phyloP scores from a whole-genome alignment of 2,113 vertebrate genomes.

The Orientallactaga bullata region DNA sequence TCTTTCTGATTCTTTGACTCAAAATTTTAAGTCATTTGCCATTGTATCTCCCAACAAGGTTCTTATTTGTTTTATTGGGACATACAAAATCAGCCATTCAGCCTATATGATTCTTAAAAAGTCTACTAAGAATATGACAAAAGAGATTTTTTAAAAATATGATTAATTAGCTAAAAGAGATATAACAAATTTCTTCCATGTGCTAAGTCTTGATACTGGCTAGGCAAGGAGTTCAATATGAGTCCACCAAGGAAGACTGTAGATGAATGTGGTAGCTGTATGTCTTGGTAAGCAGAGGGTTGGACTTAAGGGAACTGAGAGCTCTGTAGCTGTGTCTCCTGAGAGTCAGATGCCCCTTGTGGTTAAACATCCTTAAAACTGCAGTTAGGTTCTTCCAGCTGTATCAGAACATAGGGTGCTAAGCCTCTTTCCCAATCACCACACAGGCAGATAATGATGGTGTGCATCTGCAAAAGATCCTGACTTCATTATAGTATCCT shows the following conservation, averaged over 20 bases:
- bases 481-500: not conserved
- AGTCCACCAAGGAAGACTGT: not conserved
- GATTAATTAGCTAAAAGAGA: not conserved
- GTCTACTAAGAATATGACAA: not conserved
- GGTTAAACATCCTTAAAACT: not conserved
- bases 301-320: too few species aligned
- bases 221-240: not conserved
- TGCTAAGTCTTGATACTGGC: not conserved
- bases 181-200: not conserved
- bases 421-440: not conserved
- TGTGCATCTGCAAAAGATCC: not conserved
- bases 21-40: not conserved
- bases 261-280: too few species aligned
- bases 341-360: not conserved
- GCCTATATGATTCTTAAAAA: not conserved
- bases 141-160: not conserved
- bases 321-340: not conserved
- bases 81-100: not conserved
- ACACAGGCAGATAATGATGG: not conserved
- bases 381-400: not conserved
- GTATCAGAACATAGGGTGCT: not conserved
- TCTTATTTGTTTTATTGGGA: constrained; percentile 9
- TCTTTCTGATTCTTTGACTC: constrained; percentile 30
- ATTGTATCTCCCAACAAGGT: constrained; percentile 24
- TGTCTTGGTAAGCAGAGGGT: not conserved